phyloP scores from a whole-genome alignment of 2,888 invertebrate genomes.

The Eugnorisma glareosa region DNA sequence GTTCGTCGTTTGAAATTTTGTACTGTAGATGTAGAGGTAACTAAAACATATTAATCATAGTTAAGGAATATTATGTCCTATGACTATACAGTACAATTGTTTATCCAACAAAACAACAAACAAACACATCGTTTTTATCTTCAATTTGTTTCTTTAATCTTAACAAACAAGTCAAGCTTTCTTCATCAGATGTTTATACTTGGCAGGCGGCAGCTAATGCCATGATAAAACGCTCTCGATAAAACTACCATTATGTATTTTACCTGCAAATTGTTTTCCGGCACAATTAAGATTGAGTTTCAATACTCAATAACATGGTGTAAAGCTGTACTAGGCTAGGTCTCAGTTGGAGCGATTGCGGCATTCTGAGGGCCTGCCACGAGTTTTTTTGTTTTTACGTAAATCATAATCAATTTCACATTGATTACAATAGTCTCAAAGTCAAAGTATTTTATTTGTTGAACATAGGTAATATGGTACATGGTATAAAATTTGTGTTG shows the following conservation, averaged over 20 bases:
- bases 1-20: background rate
- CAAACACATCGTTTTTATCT: background rate
- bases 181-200: conserved; percentile 80
- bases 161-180: conserved; percentile 52
- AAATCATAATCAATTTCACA: too few relatives aligned
- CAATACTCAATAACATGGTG: conserved; percentile 81
- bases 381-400: background rate
- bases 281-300: conserved; percentile 87
- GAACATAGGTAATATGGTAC: too few relatives aligned
- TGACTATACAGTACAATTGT: background rate
- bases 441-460: too few relatives aligned
- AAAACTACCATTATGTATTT: conserved; percentile 78
- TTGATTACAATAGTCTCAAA: too few relatives aligned
- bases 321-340: conserved; percentile 60
- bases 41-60: background rate
- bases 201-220: conserved; percentile 72
- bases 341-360: conserved; percentile 58
- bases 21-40: background rate
- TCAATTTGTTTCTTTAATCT: background rate
- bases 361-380: background rate
- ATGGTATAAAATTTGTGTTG: too few relatives aligned
- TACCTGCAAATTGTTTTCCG: conserved; percentile 86
- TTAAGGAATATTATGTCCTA: background rate
- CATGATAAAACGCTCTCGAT: conserved; percentile 81
- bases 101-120: background rate